Base-by-base conservation (phyloP, 2,113 vertebrate genomes). In the Heteronetta atricapilla region DNA sequence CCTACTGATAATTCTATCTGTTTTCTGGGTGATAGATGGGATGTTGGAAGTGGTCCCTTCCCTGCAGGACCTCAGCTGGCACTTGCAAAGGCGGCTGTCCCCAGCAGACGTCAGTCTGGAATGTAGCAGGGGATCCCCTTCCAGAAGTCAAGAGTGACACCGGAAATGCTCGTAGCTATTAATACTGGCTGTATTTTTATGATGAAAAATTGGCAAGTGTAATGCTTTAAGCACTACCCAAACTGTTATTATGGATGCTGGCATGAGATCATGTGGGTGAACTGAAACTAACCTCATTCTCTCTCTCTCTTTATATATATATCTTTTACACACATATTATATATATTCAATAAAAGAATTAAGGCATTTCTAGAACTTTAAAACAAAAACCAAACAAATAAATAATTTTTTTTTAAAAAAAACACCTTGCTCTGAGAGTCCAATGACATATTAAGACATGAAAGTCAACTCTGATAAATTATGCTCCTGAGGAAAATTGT, bases 121-220 rank as follows among this genome's bases (percentile, higher is more conserved):
- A 95, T 94, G 94, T 93, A 80, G 88, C 68, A 82, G 96, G 96
- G 94, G 81, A 97, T 97, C 90, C 96, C 96, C 95, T 97, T 97
- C 96, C 95, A 96, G 95, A 96, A 97, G 82, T 95, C 72, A 93
- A 97, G 52, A 82, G 84, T 75, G 59, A 55, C 38, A n/a, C 86
- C 94, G 92, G 97, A 97, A 98, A 96, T 94, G 94, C 44, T 93
- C 46, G 46, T 58, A 81, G 53, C 91, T 98, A 97, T 97, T 97
- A 96, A 97, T 97, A 96, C 70, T 46, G 7, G 21, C 33, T 94
- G 75, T 89, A 83, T 96, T 93, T 97, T 97, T 96, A 91, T 44
- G 73, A 89, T 73, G 68, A 86, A 94, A 92, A 90, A 59, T 93
- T 97, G 94, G 86, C 95, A 94, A 80, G 56, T 67, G 44, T 5